Evolutionary conservation across 2,797 vertebrate genomes (phyloP), one percentile per base, ranked within the genome.

Genomic region (Pipistrellus pygmaeus): DNA sequence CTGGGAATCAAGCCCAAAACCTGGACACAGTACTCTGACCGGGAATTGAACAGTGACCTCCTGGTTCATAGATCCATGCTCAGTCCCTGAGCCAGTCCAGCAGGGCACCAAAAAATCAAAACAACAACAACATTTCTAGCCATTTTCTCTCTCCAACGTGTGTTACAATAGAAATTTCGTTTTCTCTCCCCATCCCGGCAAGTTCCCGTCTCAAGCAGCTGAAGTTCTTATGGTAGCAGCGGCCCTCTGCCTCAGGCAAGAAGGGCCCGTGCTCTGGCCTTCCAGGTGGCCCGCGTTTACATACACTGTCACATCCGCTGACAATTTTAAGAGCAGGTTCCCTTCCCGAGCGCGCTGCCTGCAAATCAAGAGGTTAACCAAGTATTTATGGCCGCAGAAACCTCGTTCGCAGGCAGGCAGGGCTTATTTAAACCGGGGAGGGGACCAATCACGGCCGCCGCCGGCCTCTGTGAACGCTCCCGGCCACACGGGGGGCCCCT

Each of bases 201-300:
- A 72, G 15, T 55, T 64, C 7, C 6, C 18, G 27, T 8, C 30
- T 6, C n/a, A 10, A 44, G 71, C 3, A 48, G 57, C 7, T 25
- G 32, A 51, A 53, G 10, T 11, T 1, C 14, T 15, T 48, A 0
- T 0, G 2, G 3, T 25, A 8, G 9, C 25, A 4, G 38, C 0
- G 69, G 55, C 13, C n/a, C n/a, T n/a, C n/a, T n/a, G n/a, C n/a
- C 12, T 51, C 27, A 48, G 13, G 15, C 23, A 23, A 21, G 14
- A 69, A 30, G 48, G 48, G 6, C 13, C 89, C 12, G 2, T 14
- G 15, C 3, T 5, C 20, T 12, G 14, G 66, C 41, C 73, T 81
- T 71, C 48, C 64, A 2, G 1, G 38, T 5, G 48, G 72, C 20
- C 51, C 55, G 5, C 10, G 44, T 51, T 20, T 38, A 73, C 38